These are phyloP conservation scores for Brachyrhaphis roseni DNA, from an alignment of 2,797 vertebrate genomes.

Conservation along the genomic window DNA sequence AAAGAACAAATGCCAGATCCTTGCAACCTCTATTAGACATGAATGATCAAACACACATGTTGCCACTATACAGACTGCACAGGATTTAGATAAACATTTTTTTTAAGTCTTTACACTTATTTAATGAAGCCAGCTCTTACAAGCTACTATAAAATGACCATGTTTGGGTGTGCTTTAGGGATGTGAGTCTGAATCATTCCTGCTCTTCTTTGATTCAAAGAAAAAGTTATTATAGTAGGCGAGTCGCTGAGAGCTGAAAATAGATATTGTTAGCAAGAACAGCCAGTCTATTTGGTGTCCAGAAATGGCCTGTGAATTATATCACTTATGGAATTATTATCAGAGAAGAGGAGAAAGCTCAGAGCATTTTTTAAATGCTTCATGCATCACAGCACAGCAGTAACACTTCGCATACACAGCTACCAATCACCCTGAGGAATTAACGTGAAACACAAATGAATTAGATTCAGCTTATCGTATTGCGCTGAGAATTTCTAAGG, in stretches of 20 bases:
- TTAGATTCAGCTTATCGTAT: constrained; percentile 8
- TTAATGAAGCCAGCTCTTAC: constrained; percentile 50
- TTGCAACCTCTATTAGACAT: constrained; percentile 36
- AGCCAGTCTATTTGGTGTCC: constrained; percentile 57
- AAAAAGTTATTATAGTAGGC: constrained; percentile 66
- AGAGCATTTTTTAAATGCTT: constrained; percentile 24
- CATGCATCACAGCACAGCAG: constrained; percentile 19
- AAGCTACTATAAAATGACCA: constrained; percentile 48
- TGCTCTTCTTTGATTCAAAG: constrained; percentile 56
- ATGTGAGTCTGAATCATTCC: constrained; percentile 42
- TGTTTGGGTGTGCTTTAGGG: constrained; percentile 59
- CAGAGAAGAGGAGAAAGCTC: constrained; percentile 34
- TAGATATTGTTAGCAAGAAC: constrained; percentile 71
- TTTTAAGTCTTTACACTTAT: constrained; percentile 50
- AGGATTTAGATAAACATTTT: constrained; percentile 36
- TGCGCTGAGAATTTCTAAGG: background rate
- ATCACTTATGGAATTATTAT: constrained; percentile 55
- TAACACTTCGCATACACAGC: constrained; percentile 9
- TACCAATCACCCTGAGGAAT: constrained; percentile 13
- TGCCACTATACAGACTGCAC: constrained; percentile 27
- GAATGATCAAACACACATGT: constrained; percentile 42
- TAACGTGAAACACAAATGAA: constrained; percentile 12
- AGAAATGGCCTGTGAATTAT: constrained; percentile 60
- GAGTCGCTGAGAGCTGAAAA: constrained; percentile 59
- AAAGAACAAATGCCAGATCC: constrained; percentile 28